Conservation (phyloP, 2,113 vertebrate species). For the Loxodonta africana region DNA sequence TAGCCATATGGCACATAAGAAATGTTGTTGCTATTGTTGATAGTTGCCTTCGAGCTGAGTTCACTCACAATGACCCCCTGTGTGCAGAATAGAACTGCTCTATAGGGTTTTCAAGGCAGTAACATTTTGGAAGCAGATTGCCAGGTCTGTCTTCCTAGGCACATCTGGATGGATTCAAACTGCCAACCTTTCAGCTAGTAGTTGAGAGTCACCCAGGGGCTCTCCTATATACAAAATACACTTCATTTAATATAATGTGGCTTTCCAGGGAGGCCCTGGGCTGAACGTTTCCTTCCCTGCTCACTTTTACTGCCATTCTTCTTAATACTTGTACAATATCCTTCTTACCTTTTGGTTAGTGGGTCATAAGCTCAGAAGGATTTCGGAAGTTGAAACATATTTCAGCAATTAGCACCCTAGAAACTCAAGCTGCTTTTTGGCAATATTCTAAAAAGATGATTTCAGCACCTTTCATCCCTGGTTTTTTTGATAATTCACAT, state of each 20-base stretch:
- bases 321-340: constrained; percentile 24
- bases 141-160: neutral
- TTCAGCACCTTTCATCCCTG: constrained; percentile 77
- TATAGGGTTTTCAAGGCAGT: neutral
- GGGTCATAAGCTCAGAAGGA: constrained; percentile 70
- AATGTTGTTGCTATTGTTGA: neutral
- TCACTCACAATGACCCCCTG: no score
- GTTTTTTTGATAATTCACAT: constrained; percentile 78
- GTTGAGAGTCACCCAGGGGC: neutral
- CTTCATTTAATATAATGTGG: neutral
- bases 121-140: neutral
- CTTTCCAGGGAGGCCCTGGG: constrained; percentile 4
- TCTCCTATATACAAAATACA: neutral
- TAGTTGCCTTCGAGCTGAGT: neutral
- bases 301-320: neutral
- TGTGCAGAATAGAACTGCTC: neutral
- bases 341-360: constrained; percentile 77
- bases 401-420: constrained; percentile 83
- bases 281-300: neutral
- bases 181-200: neutral
- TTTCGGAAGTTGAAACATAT: constrained; percentile 74
- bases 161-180: neutral
- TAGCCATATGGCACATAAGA: neutral
- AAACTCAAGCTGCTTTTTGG: constrained; percentile 85
- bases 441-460: constrained; percentile 79